These are phyloP conservation scores for Dendrolimus houi DNA, from an alignment of 2,888 invertebrate species.

Conservation along the genomic window DNA sequence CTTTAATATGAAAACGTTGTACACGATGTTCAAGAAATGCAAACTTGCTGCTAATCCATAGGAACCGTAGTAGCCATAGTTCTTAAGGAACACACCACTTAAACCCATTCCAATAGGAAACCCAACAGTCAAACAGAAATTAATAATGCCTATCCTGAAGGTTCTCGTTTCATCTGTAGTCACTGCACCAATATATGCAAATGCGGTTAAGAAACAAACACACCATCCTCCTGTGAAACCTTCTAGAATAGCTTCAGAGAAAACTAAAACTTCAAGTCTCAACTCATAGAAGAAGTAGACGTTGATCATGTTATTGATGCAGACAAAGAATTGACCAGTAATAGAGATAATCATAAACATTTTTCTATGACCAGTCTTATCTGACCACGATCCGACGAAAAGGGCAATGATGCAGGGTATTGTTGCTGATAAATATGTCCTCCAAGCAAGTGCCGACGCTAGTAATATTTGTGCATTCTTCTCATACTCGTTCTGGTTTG, in stretches of 20 bases:
- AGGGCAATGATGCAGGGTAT: conserved; percentile 85
- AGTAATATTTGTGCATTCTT: conserved; percentile 80
- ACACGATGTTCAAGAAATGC: conserved; percentile 81
- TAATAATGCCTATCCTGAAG: conserved; percentile 87
- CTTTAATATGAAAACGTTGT: conserved; percentile 79
- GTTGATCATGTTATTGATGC: conserved; percentile 83
- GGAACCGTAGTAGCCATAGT: conserved; percentile 86
- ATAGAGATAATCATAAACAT: conserved; percentile 85
- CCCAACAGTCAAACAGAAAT: conserved; percentile 89
- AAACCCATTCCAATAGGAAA: conserved; percentile 91
- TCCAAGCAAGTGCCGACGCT: conserved; percentile 85
- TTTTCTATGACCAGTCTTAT: conserved; percentile 79
- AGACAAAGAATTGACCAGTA: conserved; percentile 81
- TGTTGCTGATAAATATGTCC: conserved; percentile 86
- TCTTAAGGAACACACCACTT: conserved; percentile 83
- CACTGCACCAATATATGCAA: conserved; percentile 89
- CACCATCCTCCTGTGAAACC: conserved; percentile 88
- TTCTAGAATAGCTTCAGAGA: conserved; percentile 85
- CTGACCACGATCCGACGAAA: conserved; percentile 86
- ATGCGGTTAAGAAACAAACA: conserved; percentile 86
- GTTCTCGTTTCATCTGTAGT: conserved; percentile 87
- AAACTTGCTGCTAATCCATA: conserved; percentile 81
- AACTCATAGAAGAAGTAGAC: conserved; percentile 84
- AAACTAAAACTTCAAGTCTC: conserved; percentile 83
- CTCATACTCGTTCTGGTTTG: conserved; percentile 65